Percentiles rank a stretch among this genome's conserved stretches.
phyloP scores from a whole-genome alignment of 2,888 invertebrate species.

The Galeopsomyia nigrocyanea region DNA sequence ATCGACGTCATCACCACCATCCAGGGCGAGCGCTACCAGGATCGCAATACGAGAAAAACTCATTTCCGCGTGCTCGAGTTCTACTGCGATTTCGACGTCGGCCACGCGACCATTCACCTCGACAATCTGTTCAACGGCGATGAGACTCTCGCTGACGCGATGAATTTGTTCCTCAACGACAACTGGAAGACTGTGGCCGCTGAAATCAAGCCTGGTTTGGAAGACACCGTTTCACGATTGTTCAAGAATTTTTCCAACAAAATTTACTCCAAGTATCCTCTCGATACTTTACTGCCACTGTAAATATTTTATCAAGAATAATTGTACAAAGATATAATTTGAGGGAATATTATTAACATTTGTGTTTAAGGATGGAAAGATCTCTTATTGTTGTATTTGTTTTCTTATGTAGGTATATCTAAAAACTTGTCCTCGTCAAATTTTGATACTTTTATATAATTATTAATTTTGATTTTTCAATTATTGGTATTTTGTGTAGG shows the following conservation, averaged over 20 bases:
- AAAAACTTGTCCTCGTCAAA: no score
- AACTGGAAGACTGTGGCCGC: conserved; percentile 81
- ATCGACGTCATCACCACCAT: conserved; percentile 77
- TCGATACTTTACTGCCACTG: conserved; percentile 72
- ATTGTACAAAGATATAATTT: no score
- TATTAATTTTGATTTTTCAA: no score
- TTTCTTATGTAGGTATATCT: no score
- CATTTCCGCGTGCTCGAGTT: conserved; percentile 77
- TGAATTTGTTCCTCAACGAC: conserved; percentile 84
- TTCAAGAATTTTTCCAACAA: conserved; percentile 74
- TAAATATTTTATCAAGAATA: conserved; percentile 42
- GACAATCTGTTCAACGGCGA: conserved; percentile 83
- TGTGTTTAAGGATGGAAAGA: no score
- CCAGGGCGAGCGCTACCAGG: conserved; percentile 72
- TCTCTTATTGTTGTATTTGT: no score
- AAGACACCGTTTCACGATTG: conserved; percentile 74
- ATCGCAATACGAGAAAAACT: conserved; percentile 54
- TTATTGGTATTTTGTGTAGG: no score
- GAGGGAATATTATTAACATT: no score
- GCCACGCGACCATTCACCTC: conserved; percentile 75
- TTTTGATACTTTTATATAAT: no score
- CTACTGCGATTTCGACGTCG: conserved; percentile 77
- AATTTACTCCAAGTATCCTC: conserved; percentile 74
- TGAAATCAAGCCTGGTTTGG: conserved; percentile 80
- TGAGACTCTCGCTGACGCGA: conserved; percentile 72